phyloP scores from a whole-genome alignment of 2,797 vertebrate genomes.

The Enteromius radiatus region DNA sequence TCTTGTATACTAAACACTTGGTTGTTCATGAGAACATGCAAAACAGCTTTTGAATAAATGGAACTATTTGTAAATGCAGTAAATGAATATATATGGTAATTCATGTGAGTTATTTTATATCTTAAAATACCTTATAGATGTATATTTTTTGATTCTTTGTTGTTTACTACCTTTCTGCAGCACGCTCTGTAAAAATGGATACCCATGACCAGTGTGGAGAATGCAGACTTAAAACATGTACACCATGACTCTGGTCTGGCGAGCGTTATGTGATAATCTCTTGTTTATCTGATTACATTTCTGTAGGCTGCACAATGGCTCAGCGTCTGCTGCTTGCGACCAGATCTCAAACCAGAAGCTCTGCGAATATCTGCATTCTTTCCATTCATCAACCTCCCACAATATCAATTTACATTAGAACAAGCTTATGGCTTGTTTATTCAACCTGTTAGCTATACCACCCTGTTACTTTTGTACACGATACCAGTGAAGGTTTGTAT shows the following conservation, averaged over 20 bases:
- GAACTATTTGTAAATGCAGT: background rate
- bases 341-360: constrained; percentile 26
- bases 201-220: constrained; percentile 3
- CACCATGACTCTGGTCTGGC: constrained; percentile 20
- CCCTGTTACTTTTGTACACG: constrained; percentile 8
- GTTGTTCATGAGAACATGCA: background rate
- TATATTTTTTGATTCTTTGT: background rate
- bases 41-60: background rate
- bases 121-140: background rate
- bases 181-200: background rate
- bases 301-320: constrained; percentile 29
- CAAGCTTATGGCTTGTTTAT: constrained; percentile 15
- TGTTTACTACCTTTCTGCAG: constrained; percentile 3
- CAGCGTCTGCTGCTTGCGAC: background rate
- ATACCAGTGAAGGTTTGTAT: constrained; percentile 13
- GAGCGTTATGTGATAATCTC: constrained; percentile 38
- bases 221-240: constrained; percentile 27
- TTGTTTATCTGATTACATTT: constrained; percentile 48
- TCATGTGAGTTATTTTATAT: background rate
- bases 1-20: background rate
- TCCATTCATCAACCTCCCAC: constrained; percentile 43
- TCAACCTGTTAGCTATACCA: background rate
- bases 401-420: constrained; percentile 39
- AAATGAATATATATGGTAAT: background rate
- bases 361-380: constrained; percentile 38